These are phyloP conservation scores for Melanerpes formicivorus DNA, from an alignment of 2,113 vertebrate genomes.

Conservation along the genomic window DNA sequence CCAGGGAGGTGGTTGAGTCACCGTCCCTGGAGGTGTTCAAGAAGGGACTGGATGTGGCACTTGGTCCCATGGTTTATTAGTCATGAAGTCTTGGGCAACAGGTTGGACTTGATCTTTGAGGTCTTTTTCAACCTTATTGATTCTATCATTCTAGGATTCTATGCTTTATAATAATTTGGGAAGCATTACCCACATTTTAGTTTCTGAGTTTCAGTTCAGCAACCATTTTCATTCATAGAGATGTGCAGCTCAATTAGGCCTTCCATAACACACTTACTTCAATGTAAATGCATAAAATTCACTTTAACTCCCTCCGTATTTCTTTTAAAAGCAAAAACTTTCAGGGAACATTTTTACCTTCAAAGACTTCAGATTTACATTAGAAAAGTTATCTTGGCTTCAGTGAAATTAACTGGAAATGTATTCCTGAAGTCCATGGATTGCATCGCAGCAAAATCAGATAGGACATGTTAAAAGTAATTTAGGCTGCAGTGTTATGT, in stretches of 20 bases:
- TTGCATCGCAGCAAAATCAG: neutral
- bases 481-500: neutral
- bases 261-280: neutral
- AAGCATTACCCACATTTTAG: neutral
- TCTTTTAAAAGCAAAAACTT: neutral
- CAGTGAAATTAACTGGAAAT: conserved; percentile 1
- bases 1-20: too few species aligned
- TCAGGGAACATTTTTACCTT: neutral
- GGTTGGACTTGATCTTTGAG: too few species aligned
- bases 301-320: neutral
- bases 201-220: neutral
- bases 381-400: neutral
- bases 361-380: neutral
- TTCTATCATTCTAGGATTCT: too few species aligned
- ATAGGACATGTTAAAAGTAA: neutral
- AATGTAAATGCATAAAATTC: neutral
- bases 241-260: neutral
- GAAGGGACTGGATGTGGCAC: too few species aligned
- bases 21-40: too few species aligned
- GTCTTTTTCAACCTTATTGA: too few species aligned
- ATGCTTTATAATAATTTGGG: neutral
- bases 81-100: too few species aligned
- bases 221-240: neutral
- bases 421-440: neutral
- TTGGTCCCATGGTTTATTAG: too few species aligned